These are phyloP conservation scores for Watsonalla binaria DNA, from an alignment of 2,888 invertebrate genomes.

Conservation along the genomic window DNA sequence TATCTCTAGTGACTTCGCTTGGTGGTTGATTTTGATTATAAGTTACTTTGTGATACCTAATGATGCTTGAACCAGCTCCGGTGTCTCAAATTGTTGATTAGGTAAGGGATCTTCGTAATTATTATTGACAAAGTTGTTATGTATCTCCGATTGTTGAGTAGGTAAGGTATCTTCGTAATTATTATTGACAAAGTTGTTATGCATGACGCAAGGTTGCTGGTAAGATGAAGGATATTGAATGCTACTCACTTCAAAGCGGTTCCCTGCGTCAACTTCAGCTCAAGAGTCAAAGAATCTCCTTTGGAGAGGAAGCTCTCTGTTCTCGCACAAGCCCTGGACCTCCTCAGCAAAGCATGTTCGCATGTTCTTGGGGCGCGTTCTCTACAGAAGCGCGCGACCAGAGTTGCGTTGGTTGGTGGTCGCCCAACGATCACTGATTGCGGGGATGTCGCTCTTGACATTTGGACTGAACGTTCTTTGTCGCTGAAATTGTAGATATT, in stretches of 20 bases:
- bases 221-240: background rate
- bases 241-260: constrained; percentile 88
- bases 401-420: constrained; percentile 84
- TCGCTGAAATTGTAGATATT: constrained; percentile 47
- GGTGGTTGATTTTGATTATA: too few species aligned
- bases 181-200: too few species aligned
- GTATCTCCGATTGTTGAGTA: too few species aligned
- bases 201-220: too few species aligned
- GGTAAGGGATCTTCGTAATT: too few species aligned
- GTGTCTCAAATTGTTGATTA: too few species aligned
- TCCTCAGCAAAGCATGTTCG: constrained; percentile 85
- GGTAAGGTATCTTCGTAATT: too few species aligned
- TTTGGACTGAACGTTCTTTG: constrained; percentile 68
- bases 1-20: too few species aligned
- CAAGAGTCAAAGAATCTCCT: constrained; percentile 88
- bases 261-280: constrained; percentile 88
- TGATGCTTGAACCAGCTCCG: too few species aligned
- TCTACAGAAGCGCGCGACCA: constrained; percentile 89
- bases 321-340: constrained; percentile 86
- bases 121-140: too few species aligned
- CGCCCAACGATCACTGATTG: constrained; percentile 74
- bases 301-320: constrained; percentile 91
- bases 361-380: constrained; percentile 90
- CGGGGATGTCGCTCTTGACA: constrained; percentile 70
- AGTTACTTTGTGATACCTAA: too few species aligned